Percentiles rank a stretch among this genome's conserved stretches.
phyloP scores from a whole-genome alignment of 2,888 invertebrate genomes.

The Trissolcus japonicus region DNA sequence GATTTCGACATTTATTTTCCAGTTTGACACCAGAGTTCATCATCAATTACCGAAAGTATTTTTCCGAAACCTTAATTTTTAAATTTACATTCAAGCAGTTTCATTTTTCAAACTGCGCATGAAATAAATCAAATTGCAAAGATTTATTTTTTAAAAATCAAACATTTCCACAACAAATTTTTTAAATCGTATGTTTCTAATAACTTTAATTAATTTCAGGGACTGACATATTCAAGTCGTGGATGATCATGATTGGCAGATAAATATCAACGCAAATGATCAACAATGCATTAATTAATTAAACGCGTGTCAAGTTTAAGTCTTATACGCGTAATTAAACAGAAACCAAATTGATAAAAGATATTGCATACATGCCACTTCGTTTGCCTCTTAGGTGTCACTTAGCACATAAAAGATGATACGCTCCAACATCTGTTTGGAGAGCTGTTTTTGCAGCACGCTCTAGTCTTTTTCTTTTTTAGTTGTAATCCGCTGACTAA shows the following conservation, averaged over 20 bases:
- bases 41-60: too few relatives aligned
- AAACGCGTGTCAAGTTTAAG: slow-evolving; percentile 16
- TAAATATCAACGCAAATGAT: slow-evolving; percentile 20
- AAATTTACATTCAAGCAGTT: too few relatives aligned
- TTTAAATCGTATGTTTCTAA: not conserved
- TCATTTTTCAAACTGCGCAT: too few relatives aligned
- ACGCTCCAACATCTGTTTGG: slow-evolving; percentile 9
- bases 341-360: slow-evolving; percentile 8
- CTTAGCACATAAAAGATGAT: slow-evolving; percentile 38
- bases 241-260: not conserved
- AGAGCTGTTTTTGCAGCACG: not conserved
- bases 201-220: too few relatives aligned
- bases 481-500: slow-evolving; percentile 44
- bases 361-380: slow-evolving; percentile 15
- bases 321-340: too few relatives aligned
- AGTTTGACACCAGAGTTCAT: too few relatives aligned
- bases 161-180: not conserved
- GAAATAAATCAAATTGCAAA: too few relatives aligned
- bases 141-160: not conserved
- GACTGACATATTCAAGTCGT: too few relatives aligned
- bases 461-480: slow-evolving; percentile 17
- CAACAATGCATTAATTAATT: slow-evolving; percentile 20
- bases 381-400: slow-evolving; percentile 23
- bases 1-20: too few relatives aligned
- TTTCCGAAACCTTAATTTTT: too few relatives aligned